phyloP scores from a whole-genome alignment of 1,140 invertebrate species.

The Bombyx mandarina region DNA sequence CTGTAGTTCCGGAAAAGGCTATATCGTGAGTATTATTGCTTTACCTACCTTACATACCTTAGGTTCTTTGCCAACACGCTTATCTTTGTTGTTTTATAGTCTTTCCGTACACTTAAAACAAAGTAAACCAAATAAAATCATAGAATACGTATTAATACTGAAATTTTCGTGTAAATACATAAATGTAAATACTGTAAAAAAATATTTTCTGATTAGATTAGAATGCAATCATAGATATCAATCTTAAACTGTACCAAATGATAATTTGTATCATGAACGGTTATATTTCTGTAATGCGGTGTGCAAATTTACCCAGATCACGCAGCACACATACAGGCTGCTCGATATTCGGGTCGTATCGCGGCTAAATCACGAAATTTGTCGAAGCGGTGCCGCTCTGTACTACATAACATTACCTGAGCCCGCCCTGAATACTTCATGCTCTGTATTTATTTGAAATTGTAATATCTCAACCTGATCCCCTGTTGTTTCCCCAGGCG shows the following conservation, averaged over 20 bases:
- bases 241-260: too few relatives aligned
- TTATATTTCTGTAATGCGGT: too few relatives aligned
- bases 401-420: slow-evolving; percentile 62
- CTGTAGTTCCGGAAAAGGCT: slow-evolving; percentile 89
- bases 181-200: neutral
- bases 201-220: neutral
- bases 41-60: slow-evolving; percentile 32
- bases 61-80: slow-evolving; percentile 11
- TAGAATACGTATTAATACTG: neutral
- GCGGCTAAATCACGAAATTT: slow-evolving; percentile 67
- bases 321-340: slow-evolving; percentile 48
- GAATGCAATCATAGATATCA: slow-evolving; percentile 40
- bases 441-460: slow-evolving; percentile 65
- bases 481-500: slow-evolving; percentile 51
- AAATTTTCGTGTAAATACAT: neutral
- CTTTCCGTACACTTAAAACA: neutral
- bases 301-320: slow-evolving; percentile 22
- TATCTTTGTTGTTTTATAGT: too few relatives aligned
- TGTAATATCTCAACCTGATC: slow-evolving; percentile 63
- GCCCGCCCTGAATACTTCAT: slow-evolving; percentile 63
- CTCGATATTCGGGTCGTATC: slow-evolving; percentile 62
- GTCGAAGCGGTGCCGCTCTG: slow-evolving; percentile 49
- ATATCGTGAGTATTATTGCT: slow-evolving; percentile 84
- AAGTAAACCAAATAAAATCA: too few relatives aligned
- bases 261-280: too few relatives aligned